Conservation (phyloP, 2,888 invertebrate species). For the Philopedon plagiatum region DNA sequence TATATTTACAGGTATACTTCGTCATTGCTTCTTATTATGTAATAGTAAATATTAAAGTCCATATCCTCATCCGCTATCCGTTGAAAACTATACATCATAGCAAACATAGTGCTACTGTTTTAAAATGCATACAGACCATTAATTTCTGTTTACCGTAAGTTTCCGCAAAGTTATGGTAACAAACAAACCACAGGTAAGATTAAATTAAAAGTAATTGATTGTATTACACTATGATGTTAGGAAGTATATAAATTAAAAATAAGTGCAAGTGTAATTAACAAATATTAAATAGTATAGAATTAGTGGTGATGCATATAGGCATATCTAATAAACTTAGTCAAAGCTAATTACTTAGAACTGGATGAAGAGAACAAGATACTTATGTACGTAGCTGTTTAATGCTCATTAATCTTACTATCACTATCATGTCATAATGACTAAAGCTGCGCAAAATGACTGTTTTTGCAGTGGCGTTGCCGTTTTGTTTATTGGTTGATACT, state of each 20-base stretch:
- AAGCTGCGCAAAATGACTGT: too few relatives aligned
- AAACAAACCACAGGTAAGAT: too few relatives aligned
- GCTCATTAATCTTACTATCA: too few relatives aligned
- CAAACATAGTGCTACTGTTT: background rate
- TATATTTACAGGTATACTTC: background rate
- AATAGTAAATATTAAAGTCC: background rate
- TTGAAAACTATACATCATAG: background rate
- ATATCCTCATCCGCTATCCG: background rate
- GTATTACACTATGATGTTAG: background rate
- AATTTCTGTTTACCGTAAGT: background rate
- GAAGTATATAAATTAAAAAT: background rate
- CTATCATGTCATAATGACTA: too few relatives aligned
- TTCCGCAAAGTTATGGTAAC: background rate
- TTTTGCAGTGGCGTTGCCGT: too few relatives aligned
- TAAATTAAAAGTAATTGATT: background rate
- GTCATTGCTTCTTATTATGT: background rate
- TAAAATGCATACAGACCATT: background rate
- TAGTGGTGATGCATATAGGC: too few relatives aligned
- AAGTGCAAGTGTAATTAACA: background rate
- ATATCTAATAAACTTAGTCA: background rate
- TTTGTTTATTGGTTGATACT: too few relatives aligned
- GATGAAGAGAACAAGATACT: too few relatives aligned
- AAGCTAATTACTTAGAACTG: background rate
- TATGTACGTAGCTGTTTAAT: too few relatives aligned
- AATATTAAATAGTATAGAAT: background rate